Evolutionary conservation across 2,797 vertebrate genomes (phyloP).

Genomic region (Bryconaethiops microstoma): DNA sequence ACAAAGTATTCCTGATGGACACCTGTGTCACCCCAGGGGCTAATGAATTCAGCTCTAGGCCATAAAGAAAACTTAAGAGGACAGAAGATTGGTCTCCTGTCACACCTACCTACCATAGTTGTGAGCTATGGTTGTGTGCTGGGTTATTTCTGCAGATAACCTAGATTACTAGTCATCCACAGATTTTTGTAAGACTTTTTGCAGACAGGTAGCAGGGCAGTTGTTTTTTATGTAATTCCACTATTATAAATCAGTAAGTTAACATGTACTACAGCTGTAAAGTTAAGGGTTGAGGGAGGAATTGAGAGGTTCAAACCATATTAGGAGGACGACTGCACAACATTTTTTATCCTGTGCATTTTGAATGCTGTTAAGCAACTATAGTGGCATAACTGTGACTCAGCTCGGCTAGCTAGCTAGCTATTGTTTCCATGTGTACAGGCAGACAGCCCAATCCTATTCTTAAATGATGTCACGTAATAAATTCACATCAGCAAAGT

Average conservation of each 20-base stretch:
- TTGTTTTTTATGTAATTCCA: not conserved
- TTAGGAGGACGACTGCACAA: too few species aligned
- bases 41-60: not conserved
- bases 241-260: not conserved
- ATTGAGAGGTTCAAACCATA: not conserved
- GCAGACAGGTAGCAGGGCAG: too few species aligned
- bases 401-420: too few species aligned
- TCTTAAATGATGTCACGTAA: too few species aligned
- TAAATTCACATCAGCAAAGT: too few species aligned
- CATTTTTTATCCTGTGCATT: too few species aligned
- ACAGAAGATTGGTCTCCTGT: not conserved
- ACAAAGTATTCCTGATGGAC: constrained; percentile 22
- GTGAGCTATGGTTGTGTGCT: not conserved
- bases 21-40: not conserved
- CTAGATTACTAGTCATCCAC: too few species aligned
- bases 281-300: not conserved
- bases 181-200: too few species aligned
- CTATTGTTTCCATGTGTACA: too few species aligned
- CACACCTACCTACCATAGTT: not conserved
- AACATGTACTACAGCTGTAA: not conserved
- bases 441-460: too few species aligned
- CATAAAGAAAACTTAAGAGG: constrained; percentile 5
- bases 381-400: too few species aligned
- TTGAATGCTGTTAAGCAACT: too few species aligned
- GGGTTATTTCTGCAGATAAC: not conserved